Evolutionary conservation across 1,140 invertebrate genomes (phyloP), one percentile per base, ranked within the genome.

Genomic region (Dendrolimus punctatus): DNA sequence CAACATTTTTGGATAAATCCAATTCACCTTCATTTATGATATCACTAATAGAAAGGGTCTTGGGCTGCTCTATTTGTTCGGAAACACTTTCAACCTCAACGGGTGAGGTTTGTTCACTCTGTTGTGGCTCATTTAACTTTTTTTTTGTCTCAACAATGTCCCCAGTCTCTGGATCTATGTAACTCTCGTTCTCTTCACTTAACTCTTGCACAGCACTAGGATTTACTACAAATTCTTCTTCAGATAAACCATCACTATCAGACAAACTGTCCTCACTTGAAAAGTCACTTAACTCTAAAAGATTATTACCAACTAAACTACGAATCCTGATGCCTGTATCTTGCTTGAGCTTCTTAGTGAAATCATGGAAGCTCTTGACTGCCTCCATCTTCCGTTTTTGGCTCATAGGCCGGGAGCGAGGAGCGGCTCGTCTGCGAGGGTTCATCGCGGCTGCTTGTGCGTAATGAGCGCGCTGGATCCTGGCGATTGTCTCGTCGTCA

Each of bases 321-420:
- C 80, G 78, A 53, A 88, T 88, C 52, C 74, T 74, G 58, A 88
- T 83, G 53, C 87, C 87, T 53, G 87, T 86, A 68, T 88, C 87
- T 64, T 87, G 75, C 71, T 88, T 88, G 45, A 88, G 71, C 62
- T 84, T 87, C 64, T 88, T 88, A 46, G 85, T 88, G 64, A 88
- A 88, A 59, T 87, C 72, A 51, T 87, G 85, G 62, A 87, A 88
- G 54, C 72, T 80, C 71, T 78, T 86, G 5, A 87, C 80, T 40
- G 87, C 85, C 74, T 87, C 83, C 66, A 81, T 72, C 75, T 88
- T 88, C 55, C 84, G 68, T 64, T 87, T 87, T 44, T 80, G 69
- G 65, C 80, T 80, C 79, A 85, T 78, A 5, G 75, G 76, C 42
- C 72, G 67, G 8, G 74, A 68, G 9, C 73, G 73, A 6, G 73